These are phyloP conservation scores for Todiramphus chloris DNA, from an alignment of 2,113 vertebrate species.

Conservation along the genomic window DNA sequence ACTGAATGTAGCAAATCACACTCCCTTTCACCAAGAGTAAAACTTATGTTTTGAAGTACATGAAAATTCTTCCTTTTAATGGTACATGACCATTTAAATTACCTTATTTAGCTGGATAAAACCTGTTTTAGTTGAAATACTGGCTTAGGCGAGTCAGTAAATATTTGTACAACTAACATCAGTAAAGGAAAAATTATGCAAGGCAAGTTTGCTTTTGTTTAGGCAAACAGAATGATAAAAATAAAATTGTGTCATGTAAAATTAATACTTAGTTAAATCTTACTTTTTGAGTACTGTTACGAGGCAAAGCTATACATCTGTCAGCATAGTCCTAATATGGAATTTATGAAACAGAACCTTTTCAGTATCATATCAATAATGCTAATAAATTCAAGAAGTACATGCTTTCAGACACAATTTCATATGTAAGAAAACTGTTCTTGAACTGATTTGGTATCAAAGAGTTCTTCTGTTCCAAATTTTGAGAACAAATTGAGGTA, in stretches of 20 bases:
- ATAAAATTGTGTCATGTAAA: constrained; percentile 17
- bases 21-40: not conserved
- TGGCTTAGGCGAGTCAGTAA: constrained; percentile 26
- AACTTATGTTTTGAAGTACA: not conserved
- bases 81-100: not conserved
- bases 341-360: not conserved
- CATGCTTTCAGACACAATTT: not conserved
- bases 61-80: not conserved
- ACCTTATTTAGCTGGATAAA: constrained; percentile 19
- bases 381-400: not conserved
- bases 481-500: not conserved
- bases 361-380: not conserved
- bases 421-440: not conserved
- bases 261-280: constrained; percentile 14
- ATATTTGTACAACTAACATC: constrained; percentile 49
- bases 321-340: not conserved
- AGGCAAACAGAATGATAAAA: constrained; percentile 57
- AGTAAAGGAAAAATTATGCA: constrained; percentile 44
- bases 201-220: constrained; percentile 62
- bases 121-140: not conserved
- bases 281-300: not conserved
- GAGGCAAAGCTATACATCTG: not conserved
- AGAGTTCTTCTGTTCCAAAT: not conserved
- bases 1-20: not conserved
- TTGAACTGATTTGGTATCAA: not conserved